These are phyloP conservation scores for Chrysemys picta DNA, from an alignment of 2,113 vertebrate species.

Conservation along the genomic window DNA sequence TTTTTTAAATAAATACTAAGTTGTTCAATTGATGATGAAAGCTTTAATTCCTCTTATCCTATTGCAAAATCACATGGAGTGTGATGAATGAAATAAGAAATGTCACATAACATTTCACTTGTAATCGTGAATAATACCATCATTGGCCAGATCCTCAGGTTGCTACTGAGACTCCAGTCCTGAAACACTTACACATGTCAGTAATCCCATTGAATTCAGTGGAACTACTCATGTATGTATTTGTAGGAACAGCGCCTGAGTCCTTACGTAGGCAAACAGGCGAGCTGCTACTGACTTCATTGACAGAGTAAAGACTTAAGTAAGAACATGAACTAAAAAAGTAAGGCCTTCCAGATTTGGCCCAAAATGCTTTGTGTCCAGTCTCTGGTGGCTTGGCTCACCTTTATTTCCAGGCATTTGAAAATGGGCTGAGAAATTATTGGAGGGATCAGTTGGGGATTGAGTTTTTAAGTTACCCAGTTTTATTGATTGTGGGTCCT, in stretches of 20 bases:
- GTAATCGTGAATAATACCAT: background rate
- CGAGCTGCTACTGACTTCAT: too few species aligned
- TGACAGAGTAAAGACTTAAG: background rate
- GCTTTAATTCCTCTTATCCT: background rate
- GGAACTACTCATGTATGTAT: background rate
- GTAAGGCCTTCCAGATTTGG: background rate
- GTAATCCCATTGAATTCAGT: background rate
- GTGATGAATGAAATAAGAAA: background rate
- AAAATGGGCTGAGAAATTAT: background rate
- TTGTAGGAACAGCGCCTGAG: background rate
- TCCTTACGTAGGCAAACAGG: background rate
- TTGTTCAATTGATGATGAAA: background rate
- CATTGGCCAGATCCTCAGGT: background rate
- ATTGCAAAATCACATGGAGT: background rate
- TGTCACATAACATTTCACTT: background rate
- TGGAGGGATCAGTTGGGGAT: background rate
- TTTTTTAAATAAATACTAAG: background rate
- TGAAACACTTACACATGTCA: background rate
- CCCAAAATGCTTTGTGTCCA: background rate
- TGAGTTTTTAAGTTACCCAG: background rate
- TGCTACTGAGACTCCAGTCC: background rate
- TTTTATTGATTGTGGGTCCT: background rate
- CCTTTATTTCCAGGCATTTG: background rate
- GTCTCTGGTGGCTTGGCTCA: background rate
- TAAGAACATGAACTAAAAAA: background rate